Conservation (phyloP, 1,140 invertebrate species). For the Micrasema longulum region DNA sequence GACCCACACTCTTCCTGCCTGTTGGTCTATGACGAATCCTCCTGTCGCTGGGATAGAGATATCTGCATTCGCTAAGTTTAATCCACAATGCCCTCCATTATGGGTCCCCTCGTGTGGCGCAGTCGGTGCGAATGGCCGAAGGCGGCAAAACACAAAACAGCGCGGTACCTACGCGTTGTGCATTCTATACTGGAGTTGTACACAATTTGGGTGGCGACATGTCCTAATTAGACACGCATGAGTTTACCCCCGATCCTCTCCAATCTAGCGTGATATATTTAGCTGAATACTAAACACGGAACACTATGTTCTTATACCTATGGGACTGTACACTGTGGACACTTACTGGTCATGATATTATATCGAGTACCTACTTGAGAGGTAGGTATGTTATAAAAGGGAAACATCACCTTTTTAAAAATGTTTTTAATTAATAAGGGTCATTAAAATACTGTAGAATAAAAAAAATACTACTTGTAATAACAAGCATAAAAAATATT, state of each 20-base stretch:
- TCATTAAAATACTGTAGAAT: no score
- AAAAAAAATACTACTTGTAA: no score
- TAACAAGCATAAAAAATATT: no score
- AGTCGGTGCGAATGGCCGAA: conserved; percentile 16
- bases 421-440: no score
- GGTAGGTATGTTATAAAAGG: no score
- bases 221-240: conserved; percentile 55
- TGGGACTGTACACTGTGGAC: not conserved
- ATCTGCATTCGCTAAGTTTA: conserved; percentile 35
- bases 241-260: conserved; percentile 44
- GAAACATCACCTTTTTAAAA: no score
- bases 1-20: conserved; percentile 9
- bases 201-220: conserved; percentile 53
- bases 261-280: conserved; percentile 48
- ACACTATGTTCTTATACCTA: not conserved
- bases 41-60: conserved; percentile 27
- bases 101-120: conserved; percentile 14
- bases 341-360: no score
- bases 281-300: conserved; percentile 1
- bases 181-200: conserved; percentile 8
- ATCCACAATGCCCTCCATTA: conserved; percentile 42
- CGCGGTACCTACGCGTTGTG: not conserved
- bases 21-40: conserved; percentile 16
- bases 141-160: conserved; percentile 43
- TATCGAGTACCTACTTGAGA: no score